Base-by-base conservation (phyloP, 2,113 vertebrate species). In the Chionodraco myersi region DNA sequence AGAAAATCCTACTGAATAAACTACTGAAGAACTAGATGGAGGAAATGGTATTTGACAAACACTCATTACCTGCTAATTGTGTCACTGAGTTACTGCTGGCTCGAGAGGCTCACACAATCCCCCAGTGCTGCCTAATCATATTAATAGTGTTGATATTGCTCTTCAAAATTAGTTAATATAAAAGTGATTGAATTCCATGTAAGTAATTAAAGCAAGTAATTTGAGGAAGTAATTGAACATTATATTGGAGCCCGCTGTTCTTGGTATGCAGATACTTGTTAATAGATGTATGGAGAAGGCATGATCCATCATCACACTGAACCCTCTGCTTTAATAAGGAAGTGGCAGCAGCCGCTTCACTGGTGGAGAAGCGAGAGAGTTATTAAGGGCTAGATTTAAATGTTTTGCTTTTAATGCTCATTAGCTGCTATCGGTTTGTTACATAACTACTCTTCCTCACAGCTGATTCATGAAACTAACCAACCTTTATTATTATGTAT, bases 141-240 rank as follows among this genome's bases (percentile, higher is more conserved):
- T 84, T 88, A 80, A 86, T 75, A 49, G 48, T 65, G 71, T 75
- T 75, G 44, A 62, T 75, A 63, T 16, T 80, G 68, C 10, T 21
- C 51, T 12, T 83, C 65, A 69, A 77, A 83, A 73, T 64, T 34
- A 82, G 72, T 89, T 85, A 84, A 89, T 86, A 72, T 77, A 81
- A 83, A 86, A 75, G 67, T 71, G 54, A 89, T 83, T 88, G 64
- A 78, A 87, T 75, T 88, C 87, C 76, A 77, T 83, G 62, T 74
- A 82, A 82, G 78, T 86, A 89, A 87, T 91, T 84, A 85, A 90
- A 85, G 79, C 47, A 54, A 86, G 84, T 87, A 79, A 91, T 92
- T 89, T 87, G 77, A 85, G 80, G 53, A 81, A 36, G 74, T 85
- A 86, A 87, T 85, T 83, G 60, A 90, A 83, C 83, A 47, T 74